Evolutionary conservation across 2,888 invertebrate genomes (phyloP).

Genomic region (Pseudanteris insignis): DNA sequence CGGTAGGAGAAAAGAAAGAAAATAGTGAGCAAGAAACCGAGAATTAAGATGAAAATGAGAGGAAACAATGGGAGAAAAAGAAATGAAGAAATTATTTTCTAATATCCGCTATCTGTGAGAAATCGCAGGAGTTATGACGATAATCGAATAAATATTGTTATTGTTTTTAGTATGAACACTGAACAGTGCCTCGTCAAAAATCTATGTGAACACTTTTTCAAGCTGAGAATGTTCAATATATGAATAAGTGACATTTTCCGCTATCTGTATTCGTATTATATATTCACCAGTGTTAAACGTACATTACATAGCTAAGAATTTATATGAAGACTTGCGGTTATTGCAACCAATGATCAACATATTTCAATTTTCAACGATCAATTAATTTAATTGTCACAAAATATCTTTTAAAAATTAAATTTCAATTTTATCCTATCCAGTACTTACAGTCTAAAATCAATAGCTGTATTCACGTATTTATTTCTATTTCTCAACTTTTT

Average conservation of each 20-base stretch:
- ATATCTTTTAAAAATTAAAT: too few species aligned
- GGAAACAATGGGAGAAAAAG: slow-evolving; percentile 21
- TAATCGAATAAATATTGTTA: slow-evolving; percentile 57
- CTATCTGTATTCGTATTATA: slow-evolving; percentile 54
- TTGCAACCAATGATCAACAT: slow-evolving; percentile 13
- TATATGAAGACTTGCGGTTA: slow-evolving; percentile 24
- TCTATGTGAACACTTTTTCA: slow-evolving; percentile 59
- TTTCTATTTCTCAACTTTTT: too few species aligned
- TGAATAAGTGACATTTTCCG: slow-evolving; percentile 50
- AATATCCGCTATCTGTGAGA: slow-evolving; percentile 52
- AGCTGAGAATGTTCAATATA: slow-evolving; percentile 52
- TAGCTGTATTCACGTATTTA: too few species aligned
- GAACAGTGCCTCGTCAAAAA: slow-evolving; percentile 64
- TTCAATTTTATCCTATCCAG: too few species aligned
- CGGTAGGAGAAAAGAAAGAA: slow-evolving; percentile 52
- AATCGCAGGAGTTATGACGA: slow-evolving; percentile 49
- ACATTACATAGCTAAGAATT: slow-evolving; percentile 36
- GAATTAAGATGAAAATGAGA: slow-evolving; percentile 3
- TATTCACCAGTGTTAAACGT: slow-evolving; percentile 52
- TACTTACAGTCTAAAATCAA: too few species aligned
- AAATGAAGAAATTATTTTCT: slow-evolving; percentile 54
- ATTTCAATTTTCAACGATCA: too few species aligned
- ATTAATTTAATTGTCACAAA: too few species aligned
- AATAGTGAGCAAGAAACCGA: too few species aligned
- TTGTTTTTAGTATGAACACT: slow-evolving; percentile 63